phyloP scores from a whole-genome alignment of 1,140 invertebrate genomes.

The Bombus haemorrhoidalis region DNA sequence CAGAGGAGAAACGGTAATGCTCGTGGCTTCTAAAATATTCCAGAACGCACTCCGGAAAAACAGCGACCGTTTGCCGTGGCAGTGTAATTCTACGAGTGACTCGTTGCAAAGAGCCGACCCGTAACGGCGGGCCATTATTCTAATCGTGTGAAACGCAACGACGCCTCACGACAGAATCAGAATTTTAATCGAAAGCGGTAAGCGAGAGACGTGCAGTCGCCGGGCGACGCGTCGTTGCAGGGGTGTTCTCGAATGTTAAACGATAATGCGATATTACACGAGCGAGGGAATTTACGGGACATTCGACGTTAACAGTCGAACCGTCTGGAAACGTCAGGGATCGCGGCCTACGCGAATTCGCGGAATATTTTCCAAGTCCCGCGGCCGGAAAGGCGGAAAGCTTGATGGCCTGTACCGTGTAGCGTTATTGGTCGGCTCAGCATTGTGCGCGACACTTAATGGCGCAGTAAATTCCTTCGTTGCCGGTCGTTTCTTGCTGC shows the following conservation, averaged over 20 bases:
- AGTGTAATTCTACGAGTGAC: background rate
- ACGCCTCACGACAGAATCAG: background rate
- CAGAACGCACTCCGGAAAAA: background rate
- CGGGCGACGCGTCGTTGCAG: background rate
- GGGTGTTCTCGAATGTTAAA: background rate
- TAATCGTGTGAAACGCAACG: conserved; percentile 20
- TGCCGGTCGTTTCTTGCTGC: conserved; percentile 42
- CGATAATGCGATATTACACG: conserved; percentile 10
- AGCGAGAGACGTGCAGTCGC: background rate
- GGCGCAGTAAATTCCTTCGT: conserved; percentile 47
- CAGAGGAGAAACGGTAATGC: background rate
- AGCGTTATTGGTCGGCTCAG: conserved; percentile 18
- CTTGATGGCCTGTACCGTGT: background rate
- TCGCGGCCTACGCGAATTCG: too few species aligned
- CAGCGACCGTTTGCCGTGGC: background rate
- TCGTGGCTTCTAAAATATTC: background rate
- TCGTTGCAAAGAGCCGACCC: background rate
- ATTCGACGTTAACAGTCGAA: background rate
- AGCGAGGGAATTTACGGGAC: background rate
- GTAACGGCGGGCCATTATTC: conserved; percentile 14
- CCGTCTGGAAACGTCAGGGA: background rate
- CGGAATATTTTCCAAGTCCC: conserved; percentile 19
- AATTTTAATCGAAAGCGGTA: conserved; percentile 15
- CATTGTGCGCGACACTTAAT: conserved; percentile 47
- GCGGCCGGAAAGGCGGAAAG: background rate